Conservation (phyloP, 37 sponge, comb jelly and placozoan genomes). For the Mnemiopsis leidyi region DNA sequence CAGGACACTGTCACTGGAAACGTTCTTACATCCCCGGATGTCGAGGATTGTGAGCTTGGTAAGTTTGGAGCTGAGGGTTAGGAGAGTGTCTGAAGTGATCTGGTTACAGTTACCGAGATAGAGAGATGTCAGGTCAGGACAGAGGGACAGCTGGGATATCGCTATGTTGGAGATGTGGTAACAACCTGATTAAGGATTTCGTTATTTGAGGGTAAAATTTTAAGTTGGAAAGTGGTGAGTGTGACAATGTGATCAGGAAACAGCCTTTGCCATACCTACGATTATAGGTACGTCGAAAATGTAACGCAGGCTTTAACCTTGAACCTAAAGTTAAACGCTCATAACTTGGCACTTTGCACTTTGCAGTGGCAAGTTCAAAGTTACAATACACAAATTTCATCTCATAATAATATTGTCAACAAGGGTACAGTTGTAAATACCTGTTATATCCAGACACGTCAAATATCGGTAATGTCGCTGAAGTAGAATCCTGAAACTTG, state of each 20-base stretch:
- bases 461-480: constrained; percentile 46
- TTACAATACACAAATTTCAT: no score
- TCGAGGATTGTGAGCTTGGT: background rate
- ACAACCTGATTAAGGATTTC: no score
- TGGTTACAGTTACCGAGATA: constrained; percentile 62
- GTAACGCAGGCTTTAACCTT: no score
- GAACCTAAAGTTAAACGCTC: no score
- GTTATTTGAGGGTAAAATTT: background rate
- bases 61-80: constrained; percentile 19
- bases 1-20: background rate
- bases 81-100: constrained; percentile 9
- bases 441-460: constrained; percentile 26
- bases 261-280: no score
- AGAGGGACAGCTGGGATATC: constrained; percentile 28
- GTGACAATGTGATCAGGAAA: no score
- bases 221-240: no score
- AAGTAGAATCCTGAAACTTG: constrained; percentile 35
- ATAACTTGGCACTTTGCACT: no score
- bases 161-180: constrained; percentile 40
- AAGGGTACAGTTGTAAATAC: no score
- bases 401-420: no score
- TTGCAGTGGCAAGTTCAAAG: no score
- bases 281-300: no score
- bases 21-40: constrained; percentile 27
- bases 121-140: constrained; percentile 28